Evolutionary conservation across 2,888 invertebrate genomes (phyloP).

Genomic region (Orthonevra nobilis): DNA sequence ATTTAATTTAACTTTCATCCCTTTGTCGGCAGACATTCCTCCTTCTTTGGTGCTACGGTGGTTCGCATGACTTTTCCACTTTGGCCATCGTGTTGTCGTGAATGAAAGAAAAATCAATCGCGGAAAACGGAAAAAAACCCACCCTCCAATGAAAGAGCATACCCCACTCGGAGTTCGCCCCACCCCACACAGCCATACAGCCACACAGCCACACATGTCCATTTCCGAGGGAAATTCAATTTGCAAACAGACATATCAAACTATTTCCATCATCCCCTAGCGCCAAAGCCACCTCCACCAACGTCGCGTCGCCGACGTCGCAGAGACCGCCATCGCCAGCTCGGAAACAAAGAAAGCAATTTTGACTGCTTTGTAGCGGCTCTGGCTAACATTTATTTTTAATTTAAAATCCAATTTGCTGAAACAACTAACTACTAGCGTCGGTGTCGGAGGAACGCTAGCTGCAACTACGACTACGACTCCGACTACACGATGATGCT

Average conservation of each 20-base stretch:
- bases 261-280: slow-evolving; percentile 64
- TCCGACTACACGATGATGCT: slow-evolving; percentile 57
- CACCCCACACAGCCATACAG: no score
- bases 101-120: slow-evolving; percentile 70
- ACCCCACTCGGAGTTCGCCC: no score
- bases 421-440: slow-evolving; percentile 71
- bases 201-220: slow-evolving; percentile 64
- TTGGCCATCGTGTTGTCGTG: slow-evolving; percentile 65
- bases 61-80: slow-evolving; percentile 68
- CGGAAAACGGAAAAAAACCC: slow-evolving; percentile 59
- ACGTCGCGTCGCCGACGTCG: background rate
- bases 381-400: slow-evolving; percentile 72
- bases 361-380: slow-evolving; percentile 72
- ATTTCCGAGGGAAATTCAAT: slow-evolving; percentile 69
- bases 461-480: no score
- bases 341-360: slow-evolving; percentile 72
- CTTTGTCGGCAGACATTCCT: slow-evolving; percentile 68
- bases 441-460: slow-evolving; percentile 37
- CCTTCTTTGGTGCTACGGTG: slow-evolving; percentile 35
- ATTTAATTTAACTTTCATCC: slow-evolving; percentile 71
- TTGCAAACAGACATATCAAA: slow-evolving; percentile 71
- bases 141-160: no score
- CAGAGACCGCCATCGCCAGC: slow-evolving; percentile 50
- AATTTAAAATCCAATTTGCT: slow-evolving; percentile 73
- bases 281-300: background rate